Evolutionary conservation across 2,797 vertebrate species (phyloP), one percentile per base, ranked within the genome.

Genomic region (Harpagifer antarcticus): DNA sequence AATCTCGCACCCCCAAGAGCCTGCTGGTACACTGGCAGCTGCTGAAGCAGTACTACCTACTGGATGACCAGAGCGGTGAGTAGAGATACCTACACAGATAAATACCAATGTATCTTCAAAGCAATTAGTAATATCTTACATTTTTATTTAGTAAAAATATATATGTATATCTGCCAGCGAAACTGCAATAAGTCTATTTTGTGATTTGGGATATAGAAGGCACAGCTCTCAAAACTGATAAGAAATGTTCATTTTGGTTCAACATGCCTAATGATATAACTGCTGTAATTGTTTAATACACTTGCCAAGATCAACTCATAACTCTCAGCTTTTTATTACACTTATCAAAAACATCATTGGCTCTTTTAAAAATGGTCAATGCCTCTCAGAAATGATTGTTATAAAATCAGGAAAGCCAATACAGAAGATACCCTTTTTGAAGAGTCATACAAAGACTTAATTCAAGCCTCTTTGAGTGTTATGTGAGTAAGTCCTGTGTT

Each of bases 21-120:
- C 92, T 99, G 70, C 95, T 98, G 93, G 94, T 97, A 7, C 97
- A 99, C 88, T 99, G 98, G 98, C 98, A 99, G 90, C 96, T 99
- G 63, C 95, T 99, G 82, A 98, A 98, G 82, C 98, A 99, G 89
- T 98, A 99, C 86, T 98, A 98, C 91, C 92, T 99, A 59, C 94
- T 99, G 77, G 97, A 98, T 8, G 98, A 99, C 86, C 98, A 99
- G 91, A 99, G 96, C 58, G 98, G 98, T 99, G 89, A 85, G 90
- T 84, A 68, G 0, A 48, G 27, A 56, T 60, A 9, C 17, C 33
- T 9, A 16, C 44, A 56, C 10, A 37, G 33, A 43, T 64, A 43
- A 9, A 16, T 12, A 53, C 5, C 15, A 5, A 43, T 31, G 14
- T 42, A 23, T 52, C 55, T 23, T 20, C 1, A 42, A 16, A 44